Evolutionary conservation across 2,797 vertebrate species (phyloP).

Genomic region (Macropus fuliginosus): DNA sequence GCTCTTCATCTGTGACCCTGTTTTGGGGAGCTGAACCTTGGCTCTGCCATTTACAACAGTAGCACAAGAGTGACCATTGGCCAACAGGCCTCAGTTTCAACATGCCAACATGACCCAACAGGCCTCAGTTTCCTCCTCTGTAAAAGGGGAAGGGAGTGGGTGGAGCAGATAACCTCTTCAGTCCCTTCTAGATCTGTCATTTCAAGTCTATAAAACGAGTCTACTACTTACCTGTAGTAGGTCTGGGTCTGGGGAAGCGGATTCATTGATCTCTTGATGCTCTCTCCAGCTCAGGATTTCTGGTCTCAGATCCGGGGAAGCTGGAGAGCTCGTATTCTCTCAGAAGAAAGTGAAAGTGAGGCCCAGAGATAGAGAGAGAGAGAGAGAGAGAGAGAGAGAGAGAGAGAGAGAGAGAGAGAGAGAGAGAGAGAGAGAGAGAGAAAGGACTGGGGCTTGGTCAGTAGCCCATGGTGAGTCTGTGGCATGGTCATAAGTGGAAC

Average conservation of each 20-base stretch:
- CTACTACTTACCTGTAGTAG: neutral
- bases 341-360: neutral
- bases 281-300: neutral
- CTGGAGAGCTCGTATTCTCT: no score
- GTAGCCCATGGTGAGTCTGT: neutral
- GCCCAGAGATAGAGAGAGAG: no score
- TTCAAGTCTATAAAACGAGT: neutral
- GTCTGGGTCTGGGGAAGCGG: neutral
- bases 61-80: neutral
- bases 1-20: neutral
- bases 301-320: neutral
- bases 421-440: no score
- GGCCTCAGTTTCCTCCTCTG: neutral
- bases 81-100: neutral
- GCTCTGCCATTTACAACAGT: neutral
- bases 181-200: neutral
- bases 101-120: neutral
- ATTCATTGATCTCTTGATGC: neutral
- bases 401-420: no score
- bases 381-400: no score
- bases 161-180: neutral
- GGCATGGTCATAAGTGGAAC: neutral
- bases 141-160: neutral
- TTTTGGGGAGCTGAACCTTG: neutral
- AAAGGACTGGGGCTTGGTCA: neutral